Base-by-base conservation (phyloP, 2,888 invertebrate species). In the Pseudoips prasinana region DNA sequence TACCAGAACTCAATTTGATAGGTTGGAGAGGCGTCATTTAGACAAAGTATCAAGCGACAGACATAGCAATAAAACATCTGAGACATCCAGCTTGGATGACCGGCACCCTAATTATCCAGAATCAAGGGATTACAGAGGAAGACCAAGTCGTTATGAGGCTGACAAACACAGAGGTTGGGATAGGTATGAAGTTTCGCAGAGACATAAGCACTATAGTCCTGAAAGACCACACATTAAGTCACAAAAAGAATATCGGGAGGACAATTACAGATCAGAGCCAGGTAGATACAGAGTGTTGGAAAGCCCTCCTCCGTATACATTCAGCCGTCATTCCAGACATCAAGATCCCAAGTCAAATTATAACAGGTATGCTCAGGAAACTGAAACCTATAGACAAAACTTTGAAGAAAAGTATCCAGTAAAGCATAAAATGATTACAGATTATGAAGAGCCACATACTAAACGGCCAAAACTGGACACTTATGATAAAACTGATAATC, bases 251-350 rank as follows among this genome's bases (percentile, higher is more conserved):
- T 35, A 48, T 40, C 34, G 43, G 28, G 65, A 73, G 25, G 63
- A 67, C 7, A 37, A 50, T 33, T 29, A 56, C 23, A 68, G 56
- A 43, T 34, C 49, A 32, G 69, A 70, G 14, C 42, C 52, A 39
- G 52, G 51, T 7, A 68, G 65, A 36, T 45, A 55, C 14, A 72
- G 70, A 52, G 42, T 46, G 20, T 33, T 59, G 10, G 66, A 63
- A 31, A 82, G 73, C 45, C 75, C 81, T 18, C 61, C 71, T 5
- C 37, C 37, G 9, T 74, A 77, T n/a, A 64, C 57, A 33, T 47
- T 58, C 18, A 46, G 23, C 8, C 51, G 46, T 27, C 29, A 35
- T 18, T 22, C 17, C 8, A 36, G 8, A 29, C 36, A 40, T 18
- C 39, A 56, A 7, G 34, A 44, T 2, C 27, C 31, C 8, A 28